A percentile compares a stretch with the other conserved stretches of the same genome.
These are phyloP conservation scores for Chrysocyon brachyurus DNA, from an alignment of 2,797 vertebrate genomes.

Conservation along the genomic window DNA sequence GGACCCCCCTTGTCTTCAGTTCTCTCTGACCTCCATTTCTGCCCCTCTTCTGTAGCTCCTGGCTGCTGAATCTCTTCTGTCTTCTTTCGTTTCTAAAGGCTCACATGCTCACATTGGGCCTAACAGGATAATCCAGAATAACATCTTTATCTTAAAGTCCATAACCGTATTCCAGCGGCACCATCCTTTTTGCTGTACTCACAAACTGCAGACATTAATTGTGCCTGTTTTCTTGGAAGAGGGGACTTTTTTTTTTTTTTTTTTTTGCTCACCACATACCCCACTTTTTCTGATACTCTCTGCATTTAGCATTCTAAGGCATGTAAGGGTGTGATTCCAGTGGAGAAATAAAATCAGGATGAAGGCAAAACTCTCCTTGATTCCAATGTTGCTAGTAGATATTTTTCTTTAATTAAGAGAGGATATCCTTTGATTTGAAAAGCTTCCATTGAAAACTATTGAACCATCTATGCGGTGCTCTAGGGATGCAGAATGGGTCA, in stretches of 20 bases:
- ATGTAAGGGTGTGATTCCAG: constrained; percentile 72
- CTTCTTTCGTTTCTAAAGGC: neutral
- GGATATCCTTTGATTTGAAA: constrained; percentile 83
- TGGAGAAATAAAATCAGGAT: constrained; percentile 79
- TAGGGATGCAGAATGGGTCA: constrained; percentile 1
- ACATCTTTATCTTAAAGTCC: neutral
- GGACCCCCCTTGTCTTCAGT: neutral
- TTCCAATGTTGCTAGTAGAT: constrained; percentile 79
- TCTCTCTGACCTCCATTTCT: neutral
- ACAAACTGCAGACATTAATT: neutral
- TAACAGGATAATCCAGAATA: neutral
- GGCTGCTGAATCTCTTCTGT: neutral
- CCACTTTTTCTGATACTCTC: constrained; percentile 57
- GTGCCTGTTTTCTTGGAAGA: neutral
- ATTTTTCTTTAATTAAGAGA: constrained; percentile 85
- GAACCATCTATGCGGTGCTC: constrained; percentile 73
- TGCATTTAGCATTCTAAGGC: constrained; percentile 70
- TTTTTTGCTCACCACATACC: constrained; percentile 11
- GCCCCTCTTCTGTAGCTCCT: neutral
- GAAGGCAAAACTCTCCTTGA: constrained; percentile 82
- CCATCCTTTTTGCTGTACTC: neutral
- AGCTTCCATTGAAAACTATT: constrained; percentile 80
- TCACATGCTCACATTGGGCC: neutral
- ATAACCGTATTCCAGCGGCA: neutral
- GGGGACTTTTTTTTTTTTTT: too few relatives aligned